Conservation (phyloP, 2,888 invertebrate genomes). For the Apamea monoglypha region DNA sequence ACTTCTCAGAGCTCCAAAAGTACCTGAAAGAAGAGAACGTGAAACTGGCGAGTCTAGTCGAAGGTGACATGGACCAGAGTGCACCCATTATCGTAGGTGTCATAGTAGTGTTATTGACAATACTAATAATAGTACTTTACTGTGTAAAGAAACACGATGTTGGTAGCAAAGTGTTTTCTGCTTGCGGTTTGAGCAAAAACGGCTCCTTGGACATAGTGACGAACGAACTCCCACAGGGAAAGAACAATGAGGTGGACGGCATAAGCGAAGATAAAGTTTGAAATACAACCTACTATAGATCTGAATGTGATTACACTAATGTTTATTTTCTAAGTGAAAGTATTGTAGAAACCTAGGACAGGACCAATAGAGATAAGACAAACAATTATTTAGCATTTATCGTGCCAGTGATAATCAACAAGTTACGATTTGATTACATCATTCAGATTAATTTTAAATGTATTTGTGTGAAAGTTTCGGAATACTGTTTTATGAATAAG, state of each 20-base stretch:
- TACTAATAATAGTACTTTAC: conserved; percentile 83
- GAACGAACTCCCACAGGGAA: conserved; percentile 79
- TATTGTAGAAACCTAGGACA: conserved; percentile 44
- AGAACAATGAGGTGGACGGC: conserved; percentile 78
- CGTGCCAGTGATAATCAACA: conserved; percentile 51
- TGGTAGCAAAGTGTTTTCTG: conserved; percentile 77
- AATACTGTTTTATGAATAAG: conserved; percentile 53
- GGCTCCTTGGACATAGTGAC: conserved; percentile 87
- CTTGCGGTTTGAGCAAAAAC: conserved; percentile 85
- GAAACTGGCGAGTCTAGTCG: conserved; percentile 70
- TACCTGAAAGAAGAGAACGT: conserved; percentile 79
- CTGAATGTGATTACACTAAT: conserved; percentile 54
- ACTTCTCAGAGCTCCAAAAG: conserved; percentile 80
- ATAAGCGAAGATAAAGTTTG: conserved; percentile 86
- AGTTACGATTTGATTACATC: conserved; percentile 55
- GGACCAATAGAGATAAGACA: conserved; percentile 38
- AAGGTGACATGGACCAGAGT: conserved; percentile 82
- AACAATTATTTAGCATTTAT: conserved; percentile 51
- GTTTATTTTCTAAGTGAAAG: conserved; percentile 56
- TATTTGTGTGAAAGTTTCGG: conserved; percentile 55
- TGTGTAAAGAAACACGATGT: conserved; percentile 83
- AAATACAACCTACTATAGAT: conserved; percentile 40
- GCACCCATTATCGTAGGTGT: conserved; percentile 84
- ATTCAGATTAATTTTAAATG: conserved; percentile 32
- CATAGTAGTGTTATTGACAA: conserved; percentile 79